Percentiles rank a stretch among this genome's conserved stretches.
These are phyloP conservation scores for Zenarchopterus dispar DNA, from an alignment of 2,797 vertebrate genomes.

Conservation along the genomic window DNA sequence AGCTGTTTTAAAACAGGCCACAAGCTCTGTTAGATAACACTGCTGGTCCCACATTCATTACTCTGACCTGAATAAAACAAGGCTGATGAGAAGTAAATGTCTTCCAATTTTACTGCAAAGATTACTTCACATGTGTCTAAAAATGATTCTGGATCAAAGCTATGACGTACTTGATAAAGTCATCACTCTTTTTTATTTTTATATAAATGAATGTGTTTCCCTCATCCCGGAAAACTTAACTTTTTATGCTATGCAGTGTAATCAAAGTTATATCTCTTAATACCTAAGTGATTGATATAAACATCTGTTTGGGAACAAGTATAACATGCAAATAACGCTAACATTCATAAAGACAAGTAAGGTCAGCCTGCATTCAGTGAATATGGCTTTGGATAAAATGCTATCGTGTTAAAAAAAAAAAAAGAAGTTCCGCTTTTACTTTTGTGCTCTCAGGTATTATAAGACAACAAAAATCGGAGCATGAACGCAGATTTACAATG, in stretches of 20 bases:
- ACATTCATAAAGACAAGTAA: too few species aligned
- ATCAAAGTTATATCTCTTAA: too few species aligned
- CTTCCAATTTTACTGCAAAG: slow-evolving; percentile 12
- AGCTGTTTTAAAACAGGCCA: slow-evolving; percentile 76
- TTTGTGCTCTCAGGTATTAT: too few species aligned
- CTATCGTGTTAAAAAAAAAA: too few species aligned
- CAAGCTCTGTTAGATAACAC: slow-evolving; percentile 64
- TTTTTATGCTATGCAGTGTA: neutral
- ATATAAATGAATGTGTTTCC: neutral
- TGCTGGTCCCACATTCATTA: slow-evolving; percentile 56
- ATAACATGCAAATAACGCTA: too few species aligned
- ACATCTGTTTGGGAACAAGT: too few species aligned
- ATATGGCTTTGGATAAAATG: too few species aligned
- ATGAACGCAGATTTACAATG: too few species aligned
- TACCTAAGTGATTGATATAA: too few species aligned
- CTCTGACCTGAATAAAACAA: slow-evolving; percentile 69
- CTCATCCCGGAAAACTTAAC: neutral
- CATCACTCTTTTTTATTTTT: neutral
- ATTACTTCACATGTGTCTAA: neutral
- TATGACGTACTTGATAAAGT: neutral
- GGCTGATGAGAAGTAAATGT: slow-evolving; percentile 33
- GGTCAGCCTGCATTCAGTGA: too few species aligned
- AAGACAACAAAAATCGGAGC: too few species aligned
- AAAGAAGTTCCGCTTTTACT: too few species aligned
- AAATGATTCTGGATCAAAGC: neutral